Evolutionary conservation across 2,797 vertebrate genomes (phyloP).

Genomic region (Silurus aristotelis): DNA sequence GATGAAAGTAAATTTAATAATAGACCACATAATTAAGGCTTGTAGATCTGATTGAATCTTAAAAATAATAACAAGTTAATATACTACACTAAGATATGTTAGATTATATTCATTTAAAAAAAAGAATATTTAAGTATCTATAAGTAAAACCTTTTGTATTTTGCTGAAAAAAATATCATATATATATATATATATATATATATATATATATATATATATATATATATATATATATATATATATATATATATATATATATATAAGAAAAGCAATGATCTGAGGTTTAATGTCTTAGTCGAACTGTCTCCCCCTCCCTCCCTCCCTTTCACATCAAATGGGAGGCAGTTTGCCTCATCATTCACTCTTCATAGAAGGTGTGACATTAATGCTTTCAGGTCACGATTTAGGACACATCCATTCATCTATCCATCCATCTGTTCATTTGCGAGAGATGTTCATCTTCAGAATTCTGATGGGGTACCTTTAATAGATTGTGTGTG

Average conservation of each 20-base stretch:
- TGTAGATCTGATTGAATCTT: no score
- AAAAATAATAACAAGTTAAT: background rate
- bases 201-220: no score
- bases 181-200: no score
- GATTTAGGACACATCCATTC: background rate
- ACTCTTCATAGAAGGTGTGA: background rate
- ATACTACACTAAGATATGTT: background rate
- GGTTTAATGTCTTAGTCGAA: background rate
- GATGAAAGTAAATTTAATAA: no score
- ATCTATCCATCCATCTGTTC: background rate
- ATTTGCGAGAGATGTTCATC: background rate
- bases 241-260: no score
- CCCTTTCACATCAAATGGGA: background rate
- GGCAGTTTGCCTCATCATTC: background rate
- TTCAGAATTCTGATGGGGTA: conserved; percentile 1
- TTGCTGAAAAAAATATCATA: no score
- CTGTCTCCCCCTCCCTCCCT: background rate
- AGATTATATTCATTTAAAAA: no score
- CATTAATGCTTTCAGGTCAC: background rate
- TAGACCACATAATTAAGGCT: no score
- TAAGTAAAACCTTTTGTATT: no score
- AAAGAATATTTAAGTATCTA: no score
- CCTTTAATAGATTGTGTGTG: background rate
- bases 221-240: no score
- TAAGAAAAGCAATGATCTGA: no score